Evolutionary conservation across 2,113 vertebrate species (phyloP), one percentile per base, ranked within the genome.

Genomic region (Mesembrinibis cayennensis): DNA sequence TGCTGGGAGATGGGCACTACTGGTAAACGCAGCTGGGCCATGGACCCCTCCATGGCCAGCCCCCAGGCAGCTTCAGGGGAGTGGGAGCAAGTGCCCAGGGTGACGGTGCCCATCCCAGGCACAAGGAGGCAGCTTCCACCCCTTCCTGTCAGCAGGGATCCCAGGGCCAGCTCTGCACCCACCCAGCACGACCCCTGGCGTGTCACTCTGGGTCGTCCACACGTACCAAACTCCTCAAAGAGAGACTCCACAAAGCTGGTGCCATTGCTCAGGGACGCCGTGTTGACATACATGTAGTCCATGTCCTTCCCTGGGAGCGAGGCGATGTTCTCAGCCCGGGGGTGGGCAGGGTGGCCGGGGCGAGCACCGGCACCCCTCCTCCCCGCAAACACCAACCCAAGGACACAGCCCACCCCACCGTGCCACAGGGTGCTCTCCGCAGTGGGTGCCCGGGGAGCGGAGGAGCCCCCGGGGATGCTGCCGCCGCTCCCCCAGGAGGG

Each of bases 231-330:
- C 94, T 99, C 99, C 86, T 99, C 99, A 84, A 99, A 99, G 77
- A 99, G 98, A 29, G 99, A 99, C 96, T 99, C 99, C 85, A 99
- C 99, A 11, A 99, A 99, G 97, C 99, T 99, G 61, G 99, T 99
- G 91, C 99, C 99, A 10, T 99, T 99, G 97, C 99, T 98, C 82
- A 99, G 98, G 66, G 99, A 98, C 1, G 98, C 98, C 2, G 99
- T 99, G 98, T 99, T 99, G 98, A 99, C 98, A 1, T 99, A 99
- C 94, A 99, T 98, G 94, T 99, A 98, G 44, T 99, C 99, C 73
- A 98, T 93, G 7, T 99, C 98, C 80, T 99, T 99, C 78, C 98
- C 99, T 99, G 97, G 42, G 95, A 96, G 87, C 4, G 20, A 93
- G 42, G 36, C 44, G 26, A 89, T 30, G 27, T 26, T 71, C 49